phyloP scores from a whole-genome alignment of 2,797 vertebrate species.

The Pangasius larnaudii region DNA sequence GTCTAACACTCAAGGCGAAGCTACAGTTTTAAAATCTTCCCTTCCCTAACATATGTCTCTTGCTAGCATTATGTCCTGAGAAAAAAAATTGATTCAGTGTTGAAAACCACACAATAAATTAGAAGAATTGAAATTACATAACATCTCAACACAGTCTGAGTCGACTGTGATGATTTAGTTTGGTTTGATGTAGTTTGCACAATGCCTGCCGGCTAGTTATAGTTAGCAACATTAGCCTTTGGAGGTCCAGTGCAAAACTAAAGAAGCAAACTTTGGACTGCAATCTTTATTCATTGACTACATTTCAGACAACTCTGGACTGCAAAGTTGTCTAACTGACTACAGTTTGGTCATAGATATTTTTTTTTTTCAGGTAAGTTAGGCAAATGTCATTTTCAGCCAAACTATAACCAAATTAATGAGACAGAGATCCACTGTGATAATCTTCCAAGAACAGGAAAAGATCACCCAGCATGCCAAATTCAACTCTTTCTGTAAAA shows the following conservation, averaged over 20 bases:
- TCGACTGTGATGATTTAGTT: neutral
- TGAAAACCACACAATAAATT: neutral
- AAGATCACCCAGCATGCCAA: neutral
- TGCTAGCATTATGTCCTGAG: neutral
- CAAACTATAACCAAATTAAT: neutral
- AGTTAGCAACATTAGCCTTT: neutral
- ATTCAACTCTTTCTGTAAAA: neutral
- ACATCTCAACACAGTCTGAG: neutral
- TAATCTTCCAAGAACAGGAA: neutral
- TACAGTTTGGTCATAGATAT: neutral
- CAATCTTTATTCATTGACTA: neutral
- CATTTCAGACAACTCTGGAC: neutral
- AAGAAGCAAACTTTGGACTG: neutral
- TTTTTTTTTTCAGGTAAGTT: too few species aligned
- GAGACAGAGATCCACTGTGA: too few species aligned
- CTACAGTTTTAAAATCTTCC: neutral
- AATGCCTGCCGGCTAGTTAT: neutral
- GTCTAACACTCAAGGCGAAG: neutral
- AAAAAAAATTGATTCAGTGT: neutral
- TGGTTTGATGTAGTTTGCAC: neutral
- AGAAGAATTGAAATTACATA: neutral
- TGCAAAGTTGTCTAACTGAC: neutral
- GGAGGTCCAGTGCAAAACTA: neutral
- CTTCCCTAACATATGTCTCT: neutral
- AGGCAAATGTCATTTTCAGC: neutral